Conservation (phyloP, 2,797 vertebrate species). For the Malurus splendens region DNA sequence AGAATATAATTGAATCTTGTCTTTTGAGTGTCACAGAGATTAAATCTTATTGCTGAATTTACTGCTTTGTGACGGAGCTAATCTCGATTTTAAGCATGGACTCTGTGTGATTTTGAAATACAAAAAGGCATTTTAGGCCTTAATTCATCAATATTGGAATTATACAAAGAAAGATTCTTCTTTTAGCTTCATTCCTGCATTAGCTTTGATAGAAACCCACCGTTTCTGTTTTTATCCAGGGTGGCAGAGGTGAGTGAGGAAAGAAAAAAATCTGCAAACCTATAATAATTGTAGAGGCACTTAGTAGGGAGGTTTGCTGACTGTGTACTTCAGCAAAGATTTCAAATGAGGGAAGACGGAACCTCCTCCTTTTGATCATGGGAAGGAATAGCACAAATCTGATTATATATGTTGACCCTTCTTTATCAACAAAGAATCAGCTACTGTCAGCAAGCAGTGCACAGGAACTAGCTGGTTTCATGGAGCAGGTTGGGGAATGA, state of each 20-base stretch:
- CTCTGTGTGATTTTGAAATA: conserved; percentile 44
- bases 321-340: conserved; percentile 41
- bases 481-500: conserved; percentile 9
- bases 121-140: conserved; percentile 27
- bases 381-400: conserved; percentile 61
- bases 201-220: conserved; percentile 18
- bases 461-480: conserved; percentile 2
- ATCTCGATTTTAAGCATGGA: conserved; percentile 50
- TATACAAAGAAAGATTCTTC: conserved; percentile 19
- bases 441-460: conserved; percentile 48
- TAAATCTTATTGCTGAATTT: conserved; percentile 65
- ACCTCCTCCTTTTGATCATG: conserved; percentile 50
- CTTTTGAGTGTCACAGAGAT: conserved; percentile 63
- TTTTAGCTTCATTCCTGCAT: conserved; percentile 40
- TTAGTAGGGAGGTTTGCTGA: conserved; percentile 46
- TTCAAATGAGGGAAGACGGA: conserved; percentile 42
- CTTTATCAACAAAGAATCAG: conserved; percentile 60
- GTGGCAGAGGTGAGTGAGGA: background rate
- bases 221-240: conserved; percentile 30
- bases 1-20: conserved; percentile 64
- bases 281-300: background rate
- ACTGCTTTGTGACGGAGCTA: conserved; percentile 52
- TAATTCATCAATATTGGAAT: conserved; percentile 53
- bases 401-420: conserved; percentile 64
- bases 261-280: conserved; percentile 14